Conservation (phyloP, 2,797 vertebrate genomes). For the Odontamblyopus lacepedii region DNA sequence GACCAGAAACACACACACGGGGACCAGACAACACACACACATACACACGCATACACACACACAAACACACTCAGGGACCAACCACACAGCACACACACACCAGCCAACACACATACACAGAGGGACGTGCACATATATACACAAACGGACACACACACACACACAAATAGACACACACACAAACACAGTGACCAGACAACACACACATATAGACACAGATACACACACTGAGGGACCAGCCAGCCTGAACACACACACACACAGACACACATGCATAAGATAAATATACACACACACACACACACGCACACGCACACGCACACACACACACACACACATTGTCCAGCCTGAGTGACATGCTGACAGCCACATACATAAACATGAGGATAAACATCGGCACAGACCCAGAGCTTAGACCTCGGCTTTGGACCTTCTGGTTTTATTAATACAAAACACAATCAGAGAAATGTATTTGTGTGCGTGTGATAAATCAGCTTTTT, state of each 20-base stretch:
- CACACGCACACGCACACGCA: slow-evolving; percentile 20
- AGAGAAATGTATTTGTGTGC: too few relatives aligned
- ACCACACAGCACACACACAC: too few relatives aligned
- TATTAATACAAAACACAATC: too few relatives aligned
- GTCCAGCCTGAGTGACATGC: slow-evolving; percentile 59
- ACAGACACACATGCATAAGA: not conserved
- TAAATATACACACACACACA: slow-evolving; percentile 22
- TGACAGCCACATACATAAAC: slow-evolving; percentile 55
- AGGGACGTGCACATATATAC: not conserved
- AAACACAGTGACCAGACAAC: not conserved
- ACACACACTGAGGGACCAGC: not conserved
- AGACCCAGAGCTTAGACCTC: too few relatives aligned
- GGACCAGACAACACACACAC: too few relatives aligned
- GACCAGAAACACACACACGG: too few relatives aligned
- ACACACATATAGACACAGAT: not conserved
- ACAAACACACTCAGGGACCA: too few relatives aligned
- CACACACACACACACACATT: slow-evolving; percentile 49
- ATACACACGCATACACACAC: too few relatives aligned
- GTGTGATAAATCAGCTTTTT: too few relatives aligned
- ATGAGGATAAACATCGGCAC: slow-evolving; percentile 10
- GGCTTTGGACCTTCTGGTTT: too few relatives aligned
- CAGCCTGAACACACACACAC: not conserved
- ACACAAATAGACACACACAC: not conserved
- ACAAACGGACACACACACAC: not conserved
- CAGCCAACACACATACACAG: slow-evolving; percentile 14